Base-by-base conservation (phyloP, 2,797 vertebrate genomes). In the Hippoglossus hippoglossus region DNA sequence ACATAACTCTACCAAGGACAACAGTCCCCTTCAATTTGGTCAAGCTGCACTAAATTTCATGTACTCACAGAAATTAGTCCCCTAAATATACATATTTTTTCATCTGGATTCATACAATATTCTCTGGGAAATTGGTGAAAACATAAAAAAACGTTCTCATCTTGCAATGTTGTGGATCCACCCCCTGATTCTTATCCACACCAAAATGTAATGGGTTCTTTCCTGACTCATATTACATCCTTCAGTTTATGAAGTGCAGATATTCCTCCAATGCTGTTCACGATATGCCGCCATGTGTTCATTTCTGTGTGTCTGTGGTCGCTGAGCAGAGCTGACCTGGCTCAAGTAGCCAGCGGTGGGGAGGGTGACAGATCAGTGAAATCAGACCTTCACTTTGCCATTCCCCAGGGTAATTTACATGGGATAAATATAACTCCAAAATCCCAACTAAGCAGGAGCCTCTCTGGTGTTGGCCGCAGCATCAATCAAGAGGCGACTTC, bases 401-500 rank as follows among this genome's bases (percentile, higher is more conserved):
- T 94, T 92, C 83, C 77, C 76, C 26, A 18, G 80, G 77, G 81
- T 55, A 77, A 87, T 87, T 92, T 89, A 87, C 84, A 67, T 55
- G 4, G 77, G 91, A 91, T 93, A 94, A 92, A 93, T 90, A 93
- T 95, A 94, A 91, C 92, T 84, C 84, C 4, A 66, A 92, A 84
- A 74, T 76, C 81, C 79, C 76, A 86, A 84, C 87, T 78, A 80
- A 93, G 90, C 87, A 91, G 87, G 67, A 85, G 68, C 58, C 63
- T 49, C 63, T 81, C 47, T 54, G 58, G 61, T 58, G 46, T 73
- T 71, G 46, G 55, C 66, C 28, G 49, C 46, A 77, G 70, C 57
- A 84, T 90, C 78, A 79, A 57, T 64, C 77, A 74, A 46, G 62
- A 60, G 18, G 25, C 34, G 81, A 52, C 31, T 67, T 75, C 58